These are phyloP conservation scores for Alviniconcha marisindica DNA, from an alignment of 1,140 invertebrate species.

Conservation along the genomic window DNA sequence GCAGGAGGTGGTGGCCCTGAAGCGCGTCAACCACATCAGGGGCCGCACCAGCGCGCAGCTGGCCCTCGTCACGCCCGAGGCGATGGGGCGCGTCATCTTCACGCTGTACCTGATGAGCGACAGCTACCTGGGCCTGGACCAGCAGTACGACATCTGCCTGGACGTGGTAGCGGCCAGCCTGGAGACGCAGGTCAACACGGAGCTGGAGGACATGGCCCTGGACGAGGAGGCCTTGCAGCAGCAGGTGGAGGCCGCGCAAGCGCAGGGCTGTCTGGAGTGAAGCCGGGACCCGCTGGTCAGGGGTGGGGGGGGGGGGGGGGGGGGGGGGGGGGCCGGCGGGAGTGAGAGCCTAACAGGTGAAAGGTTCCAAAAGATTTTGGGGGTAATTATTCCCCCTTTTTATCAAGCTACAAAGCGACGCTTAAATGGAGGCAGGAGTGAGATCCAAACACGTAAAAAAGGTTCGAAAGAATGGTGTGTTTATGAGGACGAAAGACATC, in stretches of 20 bases:
- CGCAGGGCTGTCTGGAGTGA: not conserved
- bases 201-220: slow-evolving; percentile 50
- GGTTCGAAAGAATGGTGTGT: no score
- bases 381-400: no score
- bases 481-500: no score
- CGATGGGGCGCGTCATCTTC: slow-evolving; percentile 82
- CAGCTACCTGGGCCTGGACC: slow-evolving; percentile 95
- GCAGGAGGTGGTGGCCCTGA: slow-evolving; percentile 90
- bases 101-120: slow-evolving; percentile 95
- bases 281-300: not conserved
- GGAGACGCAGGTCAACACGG: slow-evolving; percentile 68
- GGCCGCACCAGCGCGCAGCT: slow-evolving; percentile 77
- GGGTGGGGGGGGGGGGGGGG: not conserved
- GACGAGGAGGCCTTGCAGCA: no score
- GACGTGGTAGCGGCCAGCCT: slow-evolving; percentile 67
- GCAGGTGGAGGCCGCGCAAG: no score
- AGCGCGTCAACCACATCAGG: slow-evolving; percentile 79
- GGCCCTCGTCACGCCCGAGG: slow-evolving; percentile 82
- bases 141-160: slow-evolving; percentile 86
- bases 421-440: no score
- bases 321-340: not conserved
- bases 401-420: no score
- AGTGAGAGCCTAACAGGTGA: no score
- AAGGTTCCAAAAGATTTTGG: no score
- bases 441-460: no score